Evolutionary conservation across 2,888 invertebrate species (phyloP), one percentile per base, ranked within the genome.

Genomic region (Drosophila kanekoi): DNA sequence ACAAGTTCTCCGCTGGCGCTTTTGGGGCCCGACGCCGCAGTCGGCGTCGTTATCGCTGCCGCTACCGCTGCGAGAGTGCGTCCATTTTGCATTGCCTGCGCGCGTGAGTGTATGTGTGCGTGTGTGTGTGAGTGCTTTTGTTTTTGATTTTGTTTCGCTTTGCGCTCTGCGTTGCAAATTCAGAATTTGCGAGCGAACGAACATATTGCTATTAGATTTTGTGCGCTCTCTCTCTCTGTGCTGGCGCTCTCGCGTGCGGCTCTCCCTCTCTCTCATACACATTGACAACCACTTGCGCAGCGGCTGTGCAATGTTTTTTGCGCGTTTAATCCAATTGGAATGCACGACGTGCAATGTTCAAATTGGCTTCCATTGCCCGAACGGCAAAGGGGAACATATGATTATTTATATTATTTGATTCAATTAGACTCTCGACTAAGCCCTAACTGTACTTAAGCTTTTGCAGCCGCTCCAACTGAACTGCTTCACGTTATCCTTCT

Each of bases 321-420:
- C 64, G 62, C 52, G 18, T 56, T 74, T 76, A 79, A 80, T 88
- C 87, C 84, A 87, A 86, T 87, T 88, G 83, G 89, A 86, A 83
- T 89, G 90, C 87, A 85, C 23, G 81, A 47, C 72, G 53, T 87
- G 87, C 87, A 84, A 63, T 69, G 32, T 23, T 43, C 64, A 28
- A 54, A 68, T 53, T 64, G 28, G 40, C 20, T 56, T 54, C n/a
- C 37, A 13, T 45, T 37, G 18, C 23, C 28, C 45, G 18, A 0
- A 1, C 32, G 4, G 2, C 28, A 18, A 43, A 38, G 9, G 20
- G 44, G 11, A n/a, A 28, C 6, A 28, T 11, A n/a, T 32, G 23
- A 23, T 14, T 3, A 16, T 10, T 9, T 16, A 8, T 0, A 16
- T 8, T 10, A 2, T 45, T n/a, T n/a, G 28, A 35, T 13, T 13